Percentiles rank a stretch among this genome's conserved stretches.
Evolutionary conservation across 2,888 invertebrate species (phyloP).

Genomic region (Physocephala rufipes): DNA sequence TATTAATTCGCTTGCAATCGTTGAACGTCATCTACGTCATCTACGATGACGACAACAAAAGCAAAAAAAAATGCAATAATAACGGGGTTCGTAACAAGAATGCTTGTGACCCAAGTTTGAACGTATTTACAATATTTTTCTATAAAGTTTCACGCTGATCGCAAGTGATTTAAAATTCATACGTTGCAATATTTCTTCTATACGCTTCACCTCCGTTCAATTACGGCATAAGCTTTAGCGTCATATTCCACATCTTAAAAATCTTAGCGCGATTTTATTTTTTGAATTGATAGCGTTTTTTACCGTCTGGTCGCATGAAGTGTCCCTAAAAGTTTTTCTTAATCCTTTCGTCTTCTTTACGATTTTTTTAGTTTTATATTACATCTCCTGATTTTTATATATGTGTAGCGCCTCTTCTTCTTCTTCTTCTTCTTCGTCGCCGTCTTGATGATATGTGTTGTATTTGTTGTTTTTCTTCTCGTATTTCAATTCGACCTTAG

Average conservation of each 20-base stretch:
- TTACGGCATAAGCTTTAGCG: conserved; percentile 20
- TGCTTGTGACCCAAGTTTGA: neutral
- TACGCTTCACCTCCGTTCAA: conserved; percentile 33
- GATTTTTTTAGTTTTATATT: neutral
- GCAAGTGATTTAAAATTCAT: conserved; percentile 30
- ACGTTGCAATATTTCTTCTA: conserved; percentile 21
- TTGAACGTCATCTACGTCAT: too few relatives aligned
- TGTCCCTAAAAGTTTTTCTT: neutral
- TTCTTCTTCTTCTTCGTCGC: conserved; percentile 3
- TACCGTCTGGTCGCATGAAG: too few relatives aligned
- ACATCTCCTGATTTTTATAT: too few relatives aligned
- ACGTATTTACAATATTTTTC: conserved; percentile 9
- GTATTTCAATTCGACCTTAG: conserved; percentile 18
- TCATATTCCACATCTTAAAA: neutral
- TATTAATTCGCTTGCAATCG: too few relatives aligned
- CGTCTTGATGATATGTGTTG: neutral
- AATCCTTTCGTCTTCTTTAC: neutral
- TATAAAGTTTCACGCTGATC: neutral
- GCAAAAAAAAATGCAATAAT: too few relatives aligned
- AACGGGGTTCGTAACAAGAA: neutral
- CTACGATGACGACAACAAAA: too few relatives aligned
- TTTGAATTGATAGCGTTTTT: neutral
- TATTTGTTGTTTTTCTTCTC: conserved; percentile 13
- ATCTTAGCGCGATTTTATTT: neutral
- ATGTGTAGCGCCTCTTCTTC: neutral